A percentile compares a stretch with the other conserved stretches of the same genome.
phyloP scores from a whole-genome alignment of 2,797 vertebrate species.

The Melanotaenia boesemani region DNA sequence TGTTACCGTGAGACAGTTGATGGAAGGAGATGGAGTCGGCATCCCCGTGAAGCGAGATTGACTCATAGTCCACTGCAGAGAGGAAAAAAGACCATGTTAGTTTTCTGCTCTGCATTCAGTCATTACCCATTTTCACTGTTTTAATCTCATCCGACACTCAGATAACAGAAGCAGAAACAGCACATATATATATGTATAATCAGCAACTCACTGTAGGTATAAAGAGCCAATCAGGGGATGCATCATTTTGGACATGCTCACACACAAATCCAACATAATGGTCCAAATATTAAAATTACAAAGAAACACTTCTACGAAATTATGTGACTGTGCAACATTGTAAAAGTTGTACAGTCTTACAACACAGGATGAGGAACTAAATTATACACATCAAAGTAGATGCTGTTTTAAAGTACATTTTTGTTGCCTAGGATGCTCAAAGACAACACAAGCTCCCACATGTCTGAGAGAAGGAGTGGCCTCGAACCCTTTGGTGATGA shows the following conservation, averaged over 20 bases:
- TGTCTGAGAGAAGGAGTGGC: background rate
- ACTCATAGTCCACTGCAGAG: slow-evolving; percentile 83
- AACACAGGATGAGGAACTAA: background rate
- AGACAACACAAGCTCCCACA: background rate
- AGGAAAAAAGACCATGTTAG: slow-evolving; percentile 2
- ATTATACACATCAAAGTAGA: background rate
- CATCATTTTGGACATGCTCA: slow-evolving; percentile 15
- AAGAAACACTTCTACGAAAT: background rate
- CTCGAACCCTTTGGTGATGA: background rate
- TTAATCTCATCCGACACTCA: background rate
- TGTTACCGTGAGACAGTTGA: slow-evolving; percentile 65
- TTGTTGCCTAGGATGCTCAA: background rate
- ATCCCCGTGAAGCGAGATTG: slow-evolving; percentile 84
- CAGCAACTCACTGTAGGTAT: slow-evolving; percentile 17
- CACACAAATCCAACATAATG: slow-evolving; percentile 1
- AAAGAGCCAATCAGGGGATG: slow-evolving; percentile 9
- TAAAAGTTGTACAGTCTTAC: background rate
- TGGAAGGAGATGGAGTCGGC: slow-evolving; percentile 84
- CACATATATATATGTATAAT: slow-evolving; percentile 28
- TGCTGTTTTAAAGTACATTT: background rate
- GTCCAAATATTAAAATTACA: slow-evolving; percentile 2
- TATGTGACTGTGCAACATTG: background rate
- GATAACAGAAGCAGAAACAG: slow-evolving; percentile 5
- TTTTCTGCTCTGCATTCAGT: background rate
- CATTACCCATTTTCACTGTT: background rate